Base-by-base conservation (phyloP, 2,888 invertebrate genomes). In the Eumacrocentrus americanus region DNA sequence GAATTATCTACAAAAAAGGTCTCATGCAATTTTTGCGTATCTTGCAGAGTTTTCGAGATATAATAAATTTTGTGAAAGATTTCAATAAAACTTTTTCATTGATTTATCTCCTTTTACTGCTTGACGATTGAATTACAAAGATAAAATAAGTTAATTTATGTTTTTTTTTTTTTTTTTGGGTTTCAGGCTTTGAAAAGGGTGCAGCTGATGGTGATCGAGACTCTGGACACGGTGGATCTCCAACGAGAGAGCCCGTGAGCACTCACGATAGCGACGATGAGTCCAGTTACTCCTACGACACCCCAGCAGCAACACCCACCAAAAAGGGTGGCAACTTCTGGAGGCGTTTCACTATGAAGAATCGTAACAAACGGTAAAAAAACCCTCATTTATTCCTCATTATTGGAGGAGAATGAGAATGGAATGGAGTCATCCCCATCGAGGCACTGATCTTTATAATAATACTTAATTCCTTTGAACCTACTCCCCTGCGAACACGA, bases 321-420 rank as follows among this genome's bases (percentile, higher is more conserved):
- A 78, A 78, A 63, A 78, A 78, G 64, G 66, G 73, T 52, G 73
- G 74, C 58, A 77, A 77, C 61, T 88, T 88, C 83, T 88, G 88
- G 88, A 86, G 87, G 77, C 86, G 88, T 75, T 86, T 88, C 71
- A 87, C 88, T 67, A 87, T 88, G 85, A 88, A 88, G 77, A 88
- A 86, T 71, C 87, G 87, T 75, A 86, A 86, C 70, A 88, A 87
- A 80, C 87, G 87, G 84, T 88, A 86, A 84, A 81, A 53, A 42
- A 50, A 44, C 6, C 4, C 29, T 12, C 20, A 12, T 48, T 40
- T 37, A 38, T 46, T 46, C 14, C 23, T 20, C 14, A 23, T 46
- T 25, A n/a, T 22, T 23, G 46, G 25, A 46, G 23, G 11, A 52
- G 48, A 53, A 54, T 48, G 16, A 58, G 3, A 34, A 42, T n/a